Evolutionary conservation across 2,888 invertebrate genomes (phyloP).

Genomic region (Drosophila multiciliata): DNA sequence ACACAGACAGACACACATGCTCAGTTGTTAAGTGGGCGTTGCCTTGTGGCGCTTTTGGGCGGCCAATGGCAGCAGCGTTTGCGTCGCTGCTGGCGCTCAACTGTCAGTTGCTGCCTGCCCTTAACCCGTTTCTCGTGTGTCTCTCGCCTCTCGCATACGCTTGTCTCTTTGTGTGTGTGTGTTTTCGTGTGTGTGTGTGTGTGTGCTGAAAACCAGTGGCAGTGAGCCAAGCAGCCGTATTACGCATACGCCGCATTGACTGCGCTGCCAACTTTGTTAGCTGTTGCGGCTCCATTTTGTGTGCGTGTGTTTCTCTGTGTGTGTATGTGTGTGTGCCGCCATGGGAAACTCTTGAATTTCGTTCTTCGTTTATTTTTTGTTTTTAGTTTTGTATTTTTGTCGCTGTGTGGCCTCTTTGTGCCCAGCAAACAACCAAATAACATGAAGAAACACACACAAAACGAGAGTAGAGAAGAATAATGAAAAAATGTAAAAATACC

Average conservation of each 20-base stretch:
- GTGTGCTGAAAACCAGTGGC: conserved; percentile 77
- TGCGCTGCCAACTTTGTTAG: conserved; percentile 64
- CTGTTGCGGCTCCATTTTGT: conserved; percentile 60
- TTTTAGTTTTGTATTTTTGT: conserved; percentile 20
- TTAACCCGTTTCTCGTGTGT: conserved; percentile 69
- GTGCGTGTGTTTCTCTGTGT: conserved; percentile 7
- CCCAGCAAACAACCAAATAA: conserved; percentile 52
- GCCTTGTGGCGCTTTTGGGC: conserved; percentile 69
- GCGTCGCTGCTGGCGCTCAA: conserved; percentile 58
- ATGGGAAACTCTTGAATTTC: conserved; percentile 71
- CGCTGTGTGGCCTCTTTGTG: conserved; percentile 76
- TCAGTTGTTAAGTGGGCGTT: conserved; percentile 68
- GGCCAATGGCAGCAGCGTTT: conserved; percentile 68
- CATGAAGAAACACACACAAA: conserved; percentile 37
- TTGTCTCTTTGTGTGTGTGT: conserved; percentile 10
- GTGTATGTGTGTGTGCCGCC: conserved; percentile 41
- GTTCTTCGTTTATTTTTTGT: background rate
- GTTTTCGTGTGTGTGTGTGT: conserved; percentile 25
- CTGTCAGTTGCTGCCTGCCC: conserved; percentile 67
- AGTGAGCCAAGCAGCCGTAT: conserved; percentile 75
- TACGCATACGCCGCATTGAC: conserved; percentile 75
- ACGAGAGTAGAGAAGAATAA: conserved; percentile 20
- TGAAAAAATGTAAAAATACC: conserved; percentile 24
- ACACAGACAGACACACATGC: conserved; percentile 21
- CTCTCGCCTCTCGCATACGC: conserved; percentile 14